Base-by-base conservation (phyloP, 2,113 vertebrate species). In the Eulemur macaco region DNA sequence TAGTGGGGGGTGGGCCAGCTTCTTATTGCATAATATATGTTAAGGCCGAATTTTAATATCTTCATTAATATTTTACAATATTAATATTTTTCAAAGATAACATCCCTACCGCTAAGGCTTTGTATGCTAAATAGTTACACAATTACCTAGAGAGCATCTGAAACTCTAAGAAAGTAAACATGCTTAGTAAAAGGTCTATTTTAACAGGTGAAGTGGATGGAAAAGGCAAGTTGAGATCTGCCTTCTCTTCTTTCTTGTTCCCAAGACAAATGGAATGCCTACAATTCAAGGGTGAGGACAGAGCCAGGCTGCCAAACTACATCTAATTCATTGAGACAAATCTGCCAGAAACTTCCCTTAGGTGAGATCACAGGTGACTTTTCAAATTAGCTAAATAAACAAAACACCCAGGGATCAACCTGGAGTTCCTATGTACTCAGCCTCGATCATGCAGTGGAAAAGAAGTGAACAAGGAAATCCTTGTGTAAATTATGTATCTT, bases 231-330 rank as follows among this genome's bases (percentile, higher is more conserved):
- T 31, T 63, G 56, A 39, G 45, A 12, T 71, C 76, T 31, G 21
- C 73, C 45, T 45, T 66, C 21, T 27, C 14, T 29, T 6, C n/a
- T 37, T 25, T 18, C 68, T 69, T 85, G 29, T 39, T 4, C 47
- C 64, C 6, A 34, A 25, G 34, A 34, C 17, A 6, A 37, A 76
- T n/a, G 58, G n/a, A 47, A 25, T 8, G 27, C 34, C 60, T 37
- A 0, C 34, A 23, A 31, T 27, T 27, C 27, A 6, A 83, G 45
- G 17, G 25, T 4, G 25, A 60, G 27, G 73, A 54, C 1, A 1
- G 15, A 2, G 9, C 39, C 42, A 11, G 56, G 34, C 8, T n/a
- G 63, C n/a, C 8, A 4, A 1, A 47, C 6, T 10, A 15, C 2
- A 47, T 50, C 71, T 31, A 31, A 20, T 23, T n/a, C 9, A 27